A percentile compares a stretch with the other conserved stretches of the same genome.
Conservation (phyloP, 2,113 vertebrate genomes). For the Neomonachus schauinslandi region DNA sequence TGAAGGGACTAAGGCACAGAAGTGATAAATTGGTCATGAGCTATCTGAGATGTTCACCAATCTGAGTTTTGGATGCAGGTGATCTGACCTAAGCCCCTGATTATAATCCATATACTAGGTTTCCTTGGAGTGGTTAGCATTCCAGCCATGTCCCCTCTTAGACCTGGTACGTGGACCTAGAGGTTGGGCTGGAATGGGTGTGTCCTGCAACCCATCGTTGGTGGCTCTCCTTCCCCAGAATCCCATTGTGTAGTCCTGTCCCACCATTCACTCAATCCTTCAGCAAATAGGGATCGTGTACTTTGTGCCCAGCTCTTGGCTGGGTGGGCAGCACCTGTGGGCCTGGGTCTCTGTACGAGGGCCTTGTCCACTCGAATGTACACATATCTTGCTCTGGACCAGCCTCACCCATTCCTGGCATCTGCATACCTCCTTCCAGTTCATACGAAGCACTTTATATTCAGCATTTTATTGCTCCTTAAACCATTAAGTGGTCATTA, state of each 20-base stretch:
- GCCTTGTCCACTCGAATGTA: background rate
- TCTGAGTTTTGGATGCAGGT: background rate
- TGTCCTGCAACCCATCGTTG: background rate
- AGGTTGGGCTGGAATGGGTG: background rate
- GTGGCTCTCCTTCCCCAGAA: background rate
- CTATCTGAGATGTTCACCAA: too few species aligned
- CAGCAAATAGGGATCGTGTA: background rate
- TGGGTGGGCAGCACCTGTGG: background rate
- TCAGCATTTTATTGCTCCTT: background rate
- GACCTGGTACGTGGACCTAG: rapidly evolving
- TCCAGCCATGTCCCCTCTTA: background rate
- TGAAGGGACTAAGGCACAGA: background rate
- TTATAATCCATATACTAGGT: background rate
- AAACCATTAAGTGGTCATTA: background rate
- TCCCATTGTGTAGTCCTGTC: background rate
- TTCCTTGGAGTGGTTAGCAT: background rate
- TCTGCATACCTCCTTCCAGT: background rate
- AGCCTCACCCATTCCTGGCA: background rate
- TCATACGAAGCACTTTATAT: background rate
- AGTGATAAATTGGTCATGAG: background rate
- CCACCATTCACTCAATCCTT: background rate
- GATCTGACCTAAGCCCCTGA: background rate
- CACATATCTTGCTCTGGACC: background rate
- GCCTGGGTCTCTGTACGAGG: background rate
- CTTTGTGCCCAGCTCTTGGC: background rate